Conservation (phyloP, 2,888 invertebrate species). For the Folsomia candida region DNA sequence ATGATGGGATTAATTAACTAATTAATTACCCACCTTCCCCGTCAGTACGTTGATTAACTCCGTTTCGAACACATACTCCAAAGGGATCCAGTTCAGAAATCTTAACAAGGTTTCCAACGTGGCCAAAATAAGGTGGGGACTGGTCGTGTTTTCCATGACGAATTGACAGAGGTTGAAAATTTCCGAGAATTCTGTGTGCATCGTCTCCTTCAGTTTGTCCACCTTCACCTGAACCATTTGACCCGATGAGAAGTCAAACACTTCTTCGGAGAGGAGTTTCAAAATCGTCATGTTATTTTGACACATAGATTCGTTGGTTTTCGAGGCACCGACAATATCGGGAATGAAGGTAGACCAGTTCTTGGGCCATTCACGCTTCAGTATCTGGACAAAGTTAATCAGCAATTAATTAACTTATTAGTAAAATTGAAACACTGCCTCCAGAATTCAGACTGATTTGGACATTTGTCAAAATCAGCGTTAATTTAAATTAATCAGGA, state of each 20-base stretch:
- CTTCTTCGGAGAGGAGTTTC: constrained; percentile 95
- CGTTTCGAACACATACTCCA: constrained; percentile 99
- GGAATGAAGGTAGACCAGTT: constrained; percentile 99
- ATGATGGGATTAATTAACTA: neutral
- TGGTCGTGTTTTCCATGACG: constrained; percentile 96
- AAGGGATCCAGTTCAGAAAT: constrained; percentile 99
- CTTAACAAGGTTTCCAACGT: constrained; percentile 93
- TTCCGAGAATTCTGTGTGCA: constrained; percentile 98
- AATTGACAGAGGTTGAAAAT: constrained; percentile 97
- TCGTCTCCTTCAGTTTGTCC: constrained; percentile 97
- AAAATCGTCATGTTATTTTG: constrained; percentile 99
- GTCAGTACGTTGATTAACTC: constrained; percentile 90
- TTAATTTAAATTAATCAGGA: no score
- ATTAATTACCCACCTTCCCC: constrained; percentile 64
- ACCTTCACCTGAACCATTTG: constrained; percentile 99
- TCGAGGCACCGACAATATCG: constrained; percentile 98
- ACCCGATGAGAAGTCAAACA: constrained; percentile 97
- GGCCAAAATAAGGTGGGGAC: constrained; percentile 90
- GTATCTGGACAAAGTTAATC: constrained; percentile 68
- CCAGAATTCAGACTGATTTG: no score
- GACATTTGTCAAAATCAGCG: no score
- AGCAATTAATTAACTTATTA: no score
- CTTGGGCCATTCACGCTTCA: constrained; percentile 99
- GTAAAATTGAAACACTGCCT: no score
- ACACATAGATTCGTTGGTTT: constrained; percentile 97